These are phyloP conservation scores for Scylla paramamosain DNA, from an alignment of 1,140 invertebrate genomes.

Conservation along the genomic window DNA sequence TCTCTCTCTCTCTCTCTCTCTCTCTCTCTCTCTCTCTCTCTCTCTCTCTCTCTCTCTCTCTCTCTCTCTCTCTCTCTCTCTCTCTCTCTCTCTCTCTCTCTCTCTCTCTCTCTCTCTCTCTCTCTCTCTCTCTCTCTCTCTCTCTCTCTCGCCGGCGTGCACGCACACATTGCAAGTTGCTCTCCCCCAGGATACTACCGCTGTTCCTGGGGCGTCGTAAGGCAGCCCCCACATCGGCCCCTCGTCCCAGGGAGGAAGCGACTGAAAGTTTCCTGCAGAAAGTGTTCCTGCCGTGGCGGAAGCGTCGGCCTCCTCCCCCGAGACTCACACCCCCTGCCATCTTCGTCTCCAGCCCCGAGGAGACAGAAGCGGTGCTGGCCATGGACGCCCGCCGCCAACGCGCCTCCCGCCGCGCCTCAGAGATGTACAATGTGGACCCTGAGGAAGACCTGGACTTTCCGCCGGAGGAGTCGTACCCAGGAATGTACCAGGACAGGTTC, in stretches of 20 bases:
- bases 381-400: constrained; percentile 40
- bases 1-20: constrained; percentile 43
- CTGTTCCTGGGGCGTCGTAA: constrained; percentile 40
- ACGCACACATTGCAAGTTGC: not conserved
- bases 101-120: too few relatives aligned
- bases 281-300: not conserved
- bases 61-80: not conserved
- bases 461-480: not conserved
- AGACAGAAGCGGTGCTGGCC: constrained; percentile 61
- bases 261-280: not conserved
- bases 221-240: not conserved
- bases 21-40: constrained; percentile 42
- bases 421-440: constrained; percentile 44
- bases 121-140: constrained; percentile 3
- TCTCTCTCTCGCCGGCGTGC: not conserved
- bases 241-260: constrained; percentile 5
- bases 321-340: constrained; percentile 44
- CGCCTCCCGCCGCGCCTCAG: not conserved
- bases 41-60: not conserved
- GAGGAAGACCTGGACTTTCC: not conserved
- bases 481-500: not conserved
- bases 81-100: not conserved
- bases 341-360: constrained; percentile 62
- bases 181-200: constrained; percentile 25
- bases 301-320: not conserved